Conservation (phyloP, 2,113 vertebrate genomes). For the Engraulis encrasicolus region DNA sequence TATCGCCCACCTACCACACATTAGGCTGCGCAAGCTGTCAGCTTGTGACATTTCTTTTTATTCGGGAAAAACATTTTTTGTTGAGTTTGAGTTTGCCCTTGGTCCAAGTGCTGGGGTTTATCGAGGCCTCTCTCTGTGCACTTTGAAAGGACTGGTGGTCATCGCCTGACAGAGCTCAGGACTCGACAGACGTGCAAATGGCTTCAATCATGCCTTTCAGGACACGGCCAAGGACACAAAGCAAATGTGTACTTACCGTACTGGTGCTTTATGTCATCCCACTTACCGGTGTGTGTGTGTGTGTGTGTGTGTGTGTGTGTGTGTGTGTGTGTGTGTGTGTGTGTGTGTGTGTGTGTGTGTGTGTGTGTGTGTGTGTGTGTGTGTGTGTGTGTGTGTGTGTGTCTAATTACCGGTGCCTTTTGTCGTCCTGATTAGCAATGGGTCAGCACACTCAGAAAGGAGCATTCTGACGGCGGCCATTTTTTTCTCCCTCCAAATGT, state of each 20-base stretch:
- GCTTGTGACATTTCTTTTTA: no score
- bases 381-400: slow-evolving; percentile 63
- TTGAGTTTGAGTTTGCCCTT: slow-evolving; percentile 43
- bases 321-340: no score
- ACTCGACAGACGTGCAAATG: slow-evolving; percentile 62
- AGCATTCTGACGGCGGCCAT: slow-evolving; percentile 29
- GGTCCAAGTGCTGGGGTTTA: slow-evolving; percentile 53
- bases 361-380: no score
- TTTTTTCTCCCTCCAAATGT: background rate
- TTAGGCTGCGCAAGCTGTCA: background rate
- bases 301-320: no score
- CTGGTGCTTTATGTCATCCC: no score
- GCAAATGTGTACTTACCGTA: slow-evolving; percentile 68
- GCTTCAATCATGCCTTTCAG: slow-evolving; percentile 50
- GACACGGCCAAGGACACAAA: slow-evolving; percentile 60
- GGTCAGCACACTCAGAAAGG: slow-evolving; percentile 52
- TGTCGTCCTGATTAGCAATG: slow-evolving; percentile 49
- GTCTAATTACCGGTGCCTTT: slow-evolving; percentile 45
- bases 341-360: no score
- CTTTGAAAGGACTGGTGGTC: slow-evolving; percentile 69
- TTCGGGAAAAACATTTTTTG: no score
- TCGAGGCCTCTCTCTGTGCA: slow-evolving; percentile 53
- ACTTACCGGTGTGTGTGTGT: no score
- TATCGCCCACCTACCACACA: slow-evolving; percentile 16
- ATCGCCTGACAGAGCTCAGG: slow-evolving; percentile 66